phyloP scores from a whole-genome alignment of 2,113 vertebrate species.

The Piliocolobus tephrosceles region DNA sequence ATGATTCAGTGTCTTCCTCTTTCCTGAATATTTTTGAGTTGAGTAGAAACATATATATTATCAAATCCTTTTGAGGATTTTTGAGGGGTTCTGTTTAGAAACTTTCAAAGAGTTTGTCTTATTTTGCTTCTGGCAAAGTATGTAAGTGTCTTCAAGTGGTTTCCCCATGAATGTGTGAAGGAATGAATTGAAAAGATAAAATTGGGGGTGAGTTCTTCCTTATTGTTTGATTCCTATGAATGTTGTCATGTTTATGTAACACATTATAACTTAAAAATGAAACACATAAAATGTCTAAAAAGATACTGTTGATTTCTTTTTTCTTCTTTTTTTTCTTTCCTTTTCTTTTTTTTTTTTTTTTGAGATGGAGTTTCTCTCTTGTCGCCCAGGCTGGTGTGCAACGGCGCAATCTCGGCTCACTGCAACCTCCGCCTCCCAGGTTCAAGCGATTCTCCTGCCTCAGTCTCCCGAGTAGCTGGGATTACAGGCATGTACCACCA shows the following conservation, averaged over 20 bases:
- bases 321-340: too few species aligned
- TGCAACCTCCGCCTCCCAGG: too few species aligned
- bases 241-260: not conserved
- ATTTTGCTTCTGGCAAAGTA: not conserved
- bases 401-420: too few species aligned
- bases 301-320: not conserved
- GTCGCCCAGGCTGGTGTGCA: too few species aligned
- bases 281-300: not conserved
- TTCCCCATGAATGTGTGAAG: not conserved
- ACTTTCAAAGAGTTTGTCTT: not conserved
- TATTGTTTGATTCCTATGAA: not conserved
- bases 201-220: not conserved
- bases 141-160: not conserved
- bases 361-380: too few species aligned
- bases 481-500: too few species aligned
- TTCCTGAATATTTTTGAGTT: not conserved
- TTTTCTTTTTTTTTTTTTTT: too few species aligned
- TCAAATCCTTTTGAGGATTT: not conserved
- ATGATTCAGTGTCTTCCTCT: not conserved
- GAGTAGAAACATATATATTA: not conserved
- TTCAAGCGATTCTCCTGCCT: too few species aligned
- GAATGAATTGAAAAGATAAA: not conserved
- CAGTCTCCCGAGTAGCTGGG: too few species aligned
- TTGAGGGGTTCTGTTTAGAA: not conserved
- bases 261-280: constrained; percentile 12